Evolutionary conservation across 2,113 vertebrate species (phyloP).

Genomic region (Menura novaehollandiae): DNA sequence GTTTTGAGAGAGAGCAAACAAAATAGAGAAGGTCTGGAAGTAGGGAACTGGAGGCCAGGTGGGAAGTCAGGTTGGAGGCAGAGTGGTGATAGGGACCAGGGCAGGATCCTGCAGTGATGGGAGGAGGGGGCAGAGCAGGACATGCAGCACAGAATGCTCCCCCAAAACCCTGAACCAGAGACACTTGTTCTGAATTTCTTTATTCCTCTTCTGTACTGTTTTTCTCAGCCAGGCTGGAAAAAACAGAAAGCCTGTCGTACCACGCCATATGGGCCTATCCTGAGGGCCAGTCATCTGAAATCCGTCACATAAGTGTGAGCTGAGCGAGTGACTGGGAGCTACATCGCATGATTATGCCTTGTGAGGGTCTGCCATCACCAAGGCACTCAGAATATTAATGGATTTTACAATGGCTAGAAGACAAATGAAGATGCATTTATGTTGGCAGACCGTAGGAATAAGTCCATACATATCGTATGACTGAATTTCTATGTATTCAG

Average conservation of each 20-base stretch:
- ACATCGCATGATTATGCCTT: not conserved
- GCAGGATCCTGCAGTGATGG: not conserved
- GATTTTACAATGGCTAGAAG: not conserved
- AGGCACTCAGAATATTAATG: not conserved
- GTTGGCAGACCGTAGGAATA: not conserved
- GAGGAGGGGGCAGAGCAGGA: not conserved
- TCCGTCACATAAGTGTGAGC: not conserved
- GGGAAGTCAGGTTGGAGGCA: not conserved
- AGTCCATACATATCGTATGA: not conserved
- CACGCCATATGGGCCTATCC: constrained; percentile 5
- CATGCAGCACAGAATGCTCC: not conserved
- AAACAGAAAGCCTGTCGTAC: not conserved
- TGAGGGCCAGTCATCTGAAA: constrained; percentile 38
- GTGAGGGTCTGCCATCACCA: not conserved
- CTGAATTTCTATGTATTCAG: not conserved
- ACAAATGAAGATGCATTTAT: not conserved
- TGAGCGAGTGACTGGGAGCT: not conserved
- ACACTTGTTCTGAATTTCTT: not conserved
- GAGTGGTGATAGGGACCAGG: not conserved
- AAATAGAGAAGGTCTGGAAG: not conserved
- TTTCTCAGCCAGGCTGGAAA: not conserved
- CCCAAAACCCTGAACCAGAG: not conserved
- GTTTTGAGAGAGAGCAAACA: not conserved
- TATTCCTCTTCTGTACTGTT: not conserved
- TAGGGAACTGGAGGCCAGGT: not conserved